Percentiles rank a stretch among this genome's conserved stretches.
These are phyloP conservation scores for Heliconius cydno DNA, from an alignment of 2,888 invertebrate genomes.

Conservation along the genomic window DNA sequence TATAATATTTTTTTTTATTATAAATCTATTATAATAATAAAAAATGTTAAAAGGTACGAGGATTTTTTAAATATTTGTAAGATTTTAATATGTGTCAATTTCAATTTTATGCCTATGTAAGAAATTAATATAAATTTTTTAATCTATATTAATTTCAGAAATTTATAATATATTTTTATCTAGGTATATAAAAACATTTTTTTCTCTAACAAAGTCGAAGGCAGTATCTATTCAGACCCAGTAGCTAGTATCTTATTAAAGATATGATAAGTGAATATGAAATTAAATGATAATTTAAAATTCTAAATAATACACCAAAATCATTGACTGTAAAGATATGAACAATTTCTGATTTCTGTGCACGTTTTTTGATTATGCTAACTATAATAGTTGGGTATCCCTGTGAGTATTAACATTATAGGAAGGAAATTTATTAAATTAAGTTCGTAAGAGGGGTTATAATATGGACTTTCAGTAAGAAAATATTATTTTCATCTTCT, in stretches of 20 bases:
- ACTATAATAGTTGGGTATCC: not conserved
- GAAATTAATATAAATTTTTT: not conserved
- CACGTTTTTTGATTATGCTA: conserved; percentile 9
- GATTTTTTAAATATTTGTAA: not conserved
- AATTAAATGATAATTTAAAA: conserved; percentile 20
- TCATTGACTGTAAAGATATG: conserved; percentile 32
- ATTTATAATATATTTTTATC: not conserved
- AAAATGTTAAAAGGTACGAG: not conserved
- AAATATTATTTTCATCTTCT: not conserved
- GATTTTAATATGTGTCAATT: not conserved
- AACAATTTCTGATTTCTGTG: conserved; percentile 1
- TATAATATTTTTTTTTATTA: too few species aligned
- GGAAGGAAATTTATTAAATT: not conserved
- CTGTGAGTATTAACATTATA: not conserved
- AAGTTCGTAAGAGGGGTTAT: not conserved
- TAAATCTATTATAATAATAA: not conserved
- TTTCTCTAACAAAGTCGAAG: not conserved
- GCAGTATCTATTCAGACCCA: not conserved
- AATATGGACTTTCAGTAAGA: not conserved
- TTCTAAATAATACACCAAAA: conserved; percentile 24
- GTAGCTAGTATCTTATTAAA: not conserved
- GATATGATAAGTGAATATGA: conserved; percentile 4
- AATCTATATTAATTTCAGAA: too few species aligned
- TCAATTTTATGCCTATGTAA: not conserved
- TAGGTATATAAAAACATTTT: not conserved